Base-by-base conservation (phyloP, 1,140 invertebrate species). In the Lordiphosa clarofinis region DNA sequence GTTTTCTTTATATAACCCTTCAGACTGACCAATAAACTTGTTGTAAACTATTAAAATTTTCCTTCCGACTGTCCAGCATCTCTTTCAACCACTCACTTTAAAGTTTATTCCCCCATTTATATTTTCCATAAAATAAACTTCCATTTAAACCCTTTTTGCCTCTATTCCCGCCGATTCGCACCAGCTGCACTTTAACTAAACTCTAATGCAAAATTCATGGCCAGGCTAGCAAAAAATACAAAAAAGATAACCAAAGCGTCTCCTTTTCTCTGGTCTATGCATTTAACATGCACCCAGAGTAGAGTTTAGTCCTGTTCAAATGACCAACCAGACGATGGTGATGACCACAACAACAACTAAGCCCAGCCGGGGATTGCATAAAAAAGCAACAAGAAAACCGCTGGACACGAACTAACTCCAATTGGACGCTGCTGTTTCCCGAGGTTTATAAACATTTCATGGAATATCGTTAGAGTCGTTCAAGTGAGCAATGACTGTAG, bases 131-230 rank as follows among this genome's bases (percentile, higher is more conserved):
- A 73, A 70, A 72, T 67, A 37, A 21, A 44, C 46, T 49, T 24
- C 33, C 38, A 21, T 39, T 28, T 61, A 42, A 44, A 39, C 53
- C 7, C 7, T n/a, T 28, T 35, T n/a, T 4, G 31, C 11, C 11
- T 52, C 44, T 4, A 37, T 44, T n/a, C 43, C 36, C 56, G 35
- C 56, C 49, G 52, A 75, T 73, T 73, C 64, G 78, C 76, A 84
- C 68, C 76, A 82, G 76, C 76, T 82, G 76, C 76, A 82, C 78
- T 82, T 82, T 82, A 82, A 76, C 76, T 84, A 82, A 82, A 84
- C 73, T 82, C 73, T 84, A 70, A 84, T 82, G 72, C 64, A 82
- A 82, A 84, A 82, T 82, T 82, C 76, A 84, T 82, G 72, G 72
- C 48, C 76, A 63, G 61, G 61, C 64, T 24, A 28, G 36, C 46